phyloP scores from a whole-genome alignment of 2,113 vertebrate species.

The Leptosomus discolor region DNA sequence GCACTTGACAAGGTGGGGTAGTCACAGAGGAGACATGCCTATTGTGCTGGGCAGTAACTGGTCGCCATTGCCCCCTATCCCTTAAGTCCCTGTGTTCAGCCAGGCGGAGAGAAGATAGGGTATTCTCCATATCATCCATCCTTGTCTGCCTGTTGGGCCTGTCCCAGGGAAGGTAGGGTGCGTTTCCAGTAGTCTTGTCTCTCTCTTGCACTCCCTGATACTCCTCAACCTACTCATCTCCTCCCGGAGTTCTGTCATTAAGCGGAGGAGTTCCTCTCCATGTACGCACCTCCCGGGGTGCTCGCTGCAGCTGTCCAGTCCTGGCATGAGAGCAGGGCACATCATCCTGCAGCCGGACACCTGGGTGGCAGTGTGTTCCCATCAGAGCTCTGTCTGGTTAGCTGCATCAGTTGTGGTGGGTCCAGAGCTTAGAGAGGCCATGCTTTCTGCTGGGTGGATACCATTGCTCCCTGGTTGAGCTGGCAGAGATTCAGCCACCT shows the following conservation, averaged over 20 bases:
- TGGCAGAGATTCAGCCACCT: neutral
- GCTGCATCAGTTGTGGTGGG: neutral
- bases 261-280: neutral
- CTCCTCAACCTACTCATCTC: too few species aligned
- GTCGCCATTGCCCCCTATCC: neutral
- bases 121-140: too few species aligned
- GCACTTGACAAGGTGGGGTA: neutral
- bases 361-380: neutral
- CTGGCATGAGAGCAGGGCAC: neutral
- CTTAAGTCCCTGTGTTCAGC: neutral
- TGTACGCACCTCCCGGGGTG: neutral
- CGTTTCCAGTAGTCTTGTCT: too few species aligned
- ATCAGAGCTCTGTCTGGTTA: neutral
- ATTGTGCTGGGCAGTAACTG: neutral
- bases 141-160: too few species aligned
- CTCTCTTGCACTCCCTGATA: too few species aligned
- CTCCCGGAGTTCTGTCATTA: too few species aligned
- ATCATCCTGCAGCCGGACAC: neutral
- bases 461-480: neutral
- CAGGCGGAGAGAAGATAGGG: neutral
- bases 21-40: neutral
- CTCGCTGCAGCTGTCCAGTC: neutral
- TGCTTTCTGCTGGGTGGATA: too few species aligned
- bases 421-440: neutral
- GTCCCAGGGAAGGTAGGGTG: too few species aligned